Base-by-base conservation (phyloP, 2,888 invertebrate species). In the Eledona agricola region DNA sequence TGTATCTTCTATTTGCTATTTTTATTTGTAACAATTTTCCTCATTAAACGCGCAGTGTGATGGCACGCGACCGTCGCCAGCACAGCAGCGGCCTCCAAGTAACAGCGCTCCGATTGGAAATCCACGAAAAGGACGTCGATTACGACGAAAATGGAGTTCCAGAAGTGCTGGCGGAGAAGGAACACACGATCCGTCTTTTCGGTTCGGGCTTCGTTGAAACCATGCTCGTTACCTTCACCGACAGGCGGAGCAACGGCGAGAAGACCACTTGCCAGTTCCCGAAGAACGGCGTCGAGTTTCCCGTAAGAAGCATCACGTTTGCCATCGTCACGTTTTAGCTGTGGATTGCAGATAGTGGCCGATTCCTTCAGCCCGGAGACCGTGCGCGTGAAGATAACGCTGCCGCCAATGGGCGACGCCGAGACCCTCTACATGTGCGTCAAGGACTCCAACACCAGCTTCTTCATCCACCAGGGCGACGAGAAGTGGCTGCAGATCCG, bases 211-310 rank as follows among this genome's bases (percentile, higher is more conserved):
- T 93, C 50, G 83, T 83, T 0, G 71, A 81, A 0, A 73, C 82
- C 47, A 89, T 89, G 0, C 78, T 83, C 31, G 81, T 93, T 37
- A 83, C 87, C 0, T 89, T 93, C 70, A 92, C 92, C 0, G 80
- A 83, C 47, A 15, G 32, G 15, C 22, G 25, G 20, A 19, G 3
- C 1, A 34, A n/a, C n/a, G 4, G 16, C 2, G 85, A 83, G 1
- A 80, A 81, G 7, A 72, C 81, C 0, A n/a, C n/a, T n/a, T 93
- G 93, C 74, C 81, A 83, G 64, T 81, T 83, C 59, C 81, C 85
- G 53, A 80, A 78, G 29, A 43, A 15, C 12, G 76, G 77, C 1
- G 69, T 71, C 2, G 75, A 75, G 43, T 81, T 79, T 67, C 62
- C 66, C 65, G 84, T 84, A 65, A 78, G 71, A 15, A 23, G 3